Evolutionary conservation across 2,888 invertebrate species (phyloP).

Genomic region (Pteria penguin): DNA sequence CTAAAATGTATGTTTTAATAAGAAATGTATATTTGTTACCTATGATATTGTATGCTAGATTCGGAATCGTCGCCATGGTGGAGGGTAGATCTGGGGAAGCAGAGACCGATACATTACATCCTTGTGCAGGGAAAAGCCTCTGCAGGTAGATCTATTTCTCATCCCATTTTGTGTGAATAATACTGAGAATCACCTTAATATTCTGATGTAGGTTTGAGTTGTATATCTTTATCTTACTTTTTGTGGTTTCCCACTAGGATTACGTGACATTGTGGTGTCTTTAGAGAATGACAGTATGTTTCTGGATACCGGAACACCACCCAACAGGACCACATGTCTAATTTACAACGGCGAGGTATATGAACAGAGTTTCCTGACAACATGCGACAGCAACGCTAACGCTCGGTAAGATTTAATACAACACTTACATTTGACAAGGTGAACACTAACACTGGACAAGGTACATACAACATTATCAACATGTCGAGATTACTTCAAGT

Average conservation of each 20-base stretch:
- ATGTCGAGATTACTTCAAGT: too few species aligned
- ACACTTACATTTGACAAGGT: too few species aligned
- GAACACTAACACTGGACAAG: too few species aligned
- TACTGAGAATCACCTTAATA: too few species aligned
- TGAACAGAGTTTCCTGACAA: background rate
- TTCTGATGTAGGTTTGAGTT: too few species aligned
- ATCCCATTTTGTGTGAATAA: background rate
- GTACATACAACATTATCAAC: too few species aligned
- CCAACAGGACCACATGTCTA: background rate
- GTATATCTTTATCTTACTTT: too few species aligned
- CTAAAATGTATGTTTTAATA: too few species aligned
- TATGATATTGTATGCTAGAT: too few species aligned
- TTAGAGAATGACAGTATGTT: background rate
- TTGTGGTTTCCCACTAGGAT: background rate
- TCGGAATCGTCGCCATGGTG: slow-evolving; percentile 34
- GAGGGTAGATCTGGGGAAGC: slow-evolving; percentile 43
- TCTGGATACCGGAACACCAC: background rate
- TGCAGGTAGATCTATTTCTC: background rate
- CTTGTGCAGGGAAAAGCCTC: slow-evolving; percentile 22
- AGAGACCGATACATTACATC: slow-evolving; percentile 35
- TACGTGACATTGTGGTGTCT: background rate
- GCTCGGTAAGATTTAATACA: slow-evolving; percentile 13
- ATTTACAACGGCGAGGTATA: background rate
- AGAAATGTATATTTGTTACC: too few species aligned
- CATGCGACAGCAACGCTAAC: slow-evolving; percentile 25